Evolutionary conservation across 2,888 invertebrate genomes (phyloP), one percentile per base, ranked within the genome.

Genomic region (Phalangium opilio): DNA sequence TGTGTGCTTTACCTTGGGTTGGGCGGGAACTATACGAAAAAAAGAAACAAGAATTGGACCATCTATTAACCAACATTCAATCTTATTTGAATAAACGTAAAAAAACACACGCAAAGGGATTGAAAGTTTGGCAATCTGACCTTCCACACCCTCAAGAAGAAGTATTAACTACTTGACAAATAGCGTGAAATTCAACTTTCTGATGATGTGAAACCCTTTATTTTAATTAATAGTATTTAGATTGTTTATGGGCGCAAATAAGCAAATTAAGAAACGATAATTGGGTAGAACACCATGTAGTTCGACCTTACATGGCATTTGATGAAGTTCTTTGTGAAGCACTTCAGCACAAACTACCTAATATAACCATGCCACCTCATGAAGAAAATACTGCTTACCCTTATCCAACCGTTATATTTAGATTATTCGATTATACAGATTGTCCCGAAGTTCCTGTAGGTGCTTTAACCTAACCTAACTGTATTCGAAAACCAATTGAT

Each of bases 361-460:
- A 79, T 48, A 83, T 96, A 63, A 73, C 83, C 61, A 86, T 93
- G 11, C 93, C 95, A 3, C 83, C 89, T 0, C 95, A 96, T 70
- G 83, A 89, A 62, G 86, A 90, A 54, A 77, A 79, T 2, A 83
- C 82, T 62, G 72, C 75, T 19, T 98, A 98, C 68, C 96, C 96
- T 0, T 81, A 91, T 75, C 98, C 98, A 0, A 78, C 82, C 63
- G 89, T 90, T 1, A 82, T 95, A 34, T 96, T 91, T 67, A 76
- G 73, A 27, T 63, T 99, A 79, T 99, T 99, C 70, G 96, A 96
- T 67, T 93, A 96, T 65, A 93, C 95, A 0, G 98, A 99, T 69
- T 93, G 95, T 59, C 93, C 95, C 0, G 93, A 93, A 65, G 63
- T 60, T 42, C 44, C 61, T 59, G 61, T 19, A 43, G 19, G 20